Percentiles rank a stretch among this genome's conserved stretches.
Evolutionary conservation across 2,113 vertebrate genomes (phyloP).

Genomic region (Pseudolaguvia tuberculata): DNA sequence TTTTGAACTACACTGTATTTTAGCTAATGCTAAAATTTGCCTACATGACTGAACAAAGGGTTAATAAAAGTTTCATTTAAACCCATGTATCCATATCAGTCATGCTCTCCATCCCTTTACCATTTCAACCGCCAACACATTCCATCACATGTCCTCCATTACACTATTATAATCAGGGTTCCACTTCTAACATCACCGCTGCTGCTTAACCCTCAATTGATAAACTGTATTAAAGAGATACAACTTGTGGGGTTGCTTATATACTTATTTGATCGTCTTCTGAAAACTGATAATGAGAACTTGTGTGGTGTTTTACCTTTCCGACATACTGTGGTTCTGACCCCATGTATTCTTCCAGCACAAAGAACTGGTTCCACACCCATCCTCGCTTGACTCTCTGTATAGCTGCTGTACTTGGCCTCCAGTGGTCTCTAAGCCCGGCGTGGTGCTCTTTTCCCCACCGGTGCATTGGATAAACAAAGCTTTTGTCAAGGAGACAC

Average conservation of each 20-base stretch:
- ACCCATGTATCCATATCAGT: too few relatives aligned
- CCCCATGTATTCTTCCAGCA: slow-evolving; percentile 95
- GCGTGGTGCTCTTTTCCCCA: slow-evolving; percentile 53
- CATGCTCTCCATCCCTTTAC: too few relatives aligned
- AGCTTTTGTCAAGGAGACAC: slow-evolving; percentile 84
- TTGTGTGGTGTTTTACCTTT: slow-evolving; percentile 73
- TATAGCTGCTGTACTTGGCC: slow-evolving; percentile 43
- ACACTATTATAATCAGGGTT: too few relatives aligned
- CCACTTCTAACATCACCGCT: too few relatives aligned
- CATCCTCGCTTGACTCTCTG: slow-evolving; percentile 88
- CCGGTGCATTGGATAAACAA: slow-evolving; percentile 70
- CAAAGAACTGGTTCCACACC: slow-evolving; percentile 98
- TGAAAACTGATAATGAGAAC: neutral
- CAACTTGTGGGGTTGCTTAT: neutral
- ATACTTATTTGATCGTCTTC: neutral
- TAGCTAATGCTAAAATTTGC: too few relatives aligned
- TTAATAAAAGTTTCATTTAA: too few relatives aligned
- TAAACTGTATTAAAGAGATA: too few relatives aligned
- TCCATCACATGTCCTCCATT: too few relatives aligned
- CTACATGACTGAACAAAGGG: too few relatives aligned
- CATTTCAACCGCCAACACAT: too few relatives aligned
- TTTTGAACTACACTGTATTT: too few relatives aligned
- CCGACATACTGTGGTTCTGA: slow-evolving; percentile 91
- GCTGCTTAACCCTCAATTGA: too few relatives aligned
- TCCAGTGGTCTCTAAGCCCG: slow-evolving; percentile 40